Conservation (phyloP, 2,113 vertebrate genomes). For the Prolemur simus region DNA sequence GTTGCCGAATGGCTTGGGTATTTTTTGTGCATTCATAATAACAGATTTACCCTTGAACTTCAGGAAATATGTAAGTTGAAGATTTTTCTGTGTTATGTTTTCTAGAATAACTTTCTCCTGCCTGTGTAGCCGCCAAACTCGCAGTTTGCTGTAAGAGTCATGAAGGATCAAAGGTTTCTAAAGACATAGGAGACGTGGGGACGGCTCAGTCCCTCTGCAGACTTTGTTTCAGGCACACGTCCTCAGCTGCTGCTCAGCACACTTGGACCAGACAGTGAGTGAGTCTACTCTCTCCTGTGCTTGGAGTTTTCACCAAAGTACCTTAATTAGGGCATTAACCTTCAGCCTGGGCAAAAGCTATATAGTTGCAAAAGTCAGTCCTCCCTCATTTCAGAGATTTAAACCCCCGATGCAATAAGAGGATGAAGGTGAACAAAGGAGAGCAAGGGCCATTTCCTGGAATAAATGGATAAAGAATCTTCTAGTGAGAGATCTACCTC, state of each 20-base stretch:
- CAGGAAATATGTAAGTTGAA: not conserved
- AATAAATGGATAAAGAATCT: not conserved
- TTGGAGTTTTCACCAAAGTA: not conserved
- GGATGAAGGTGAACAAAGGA: not conserved
- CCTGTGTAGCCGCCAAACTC: not conserved
- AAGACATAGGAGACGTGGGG: not conserved
- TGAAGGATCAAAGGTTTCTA: not conserved
- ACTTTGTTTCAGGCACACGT: not conserved
- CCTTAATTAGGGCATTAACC: not conserved
- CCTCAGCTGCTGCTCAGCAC: not conserved
- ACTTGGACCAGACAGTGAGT: not conserved
- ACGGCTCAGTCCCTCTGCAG: not conserved
- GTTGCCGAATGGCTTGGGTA: not conserved
- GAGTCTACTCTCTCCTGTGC: not conserved
- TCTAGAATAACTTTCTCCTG: not conserved
- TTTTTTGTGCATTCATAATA: not conserved
- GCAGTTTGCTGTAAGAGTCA: not conserved
- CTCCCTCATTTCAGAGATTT: not conserved
- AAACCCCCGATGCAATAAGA: not conserved
- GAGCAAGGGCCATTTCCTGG: not conserved
- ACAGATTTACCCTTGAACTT: not conserved
- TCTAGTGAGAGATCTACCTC: not conserved
- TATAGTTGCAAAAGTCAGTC: not conserved
- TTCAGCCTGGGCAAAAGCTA: not conserved
- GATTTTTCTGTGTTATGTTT: not conserved